Evolutionary conservation across 2,113 vertebrate genomes (phyloP).

Genomic region (Eretmochelys imbricata): DNA sequence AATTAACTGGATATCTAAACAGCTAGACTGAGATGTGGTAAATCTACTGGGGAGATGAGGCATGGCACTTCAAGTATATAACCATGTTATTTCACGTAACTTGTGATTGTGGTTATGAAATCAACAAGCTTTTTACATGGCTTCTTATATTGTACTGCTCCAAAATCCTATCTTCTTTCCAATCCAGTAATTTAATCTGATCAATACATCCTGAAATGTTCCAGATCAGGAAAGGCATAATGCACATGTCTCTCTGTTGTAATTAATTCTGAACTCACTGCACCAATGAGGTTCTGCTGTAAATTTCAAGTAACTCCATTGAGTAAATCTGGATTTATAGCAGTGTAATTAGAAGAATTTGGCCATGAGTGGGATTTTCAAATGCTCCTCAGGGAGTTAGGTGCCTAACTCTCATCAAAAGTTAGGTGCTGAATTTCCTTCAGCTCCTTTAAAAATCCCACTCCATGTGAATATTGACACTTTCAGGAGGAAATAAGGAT

Average conservation of each 20-base stretch:
- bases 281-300: neutral
- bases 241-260: neutral
- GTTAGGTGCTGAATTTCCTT: constrained; percentile 9
- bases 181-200: constrained; percentile 1
- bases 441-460: neutral
- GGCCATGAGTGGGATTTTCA: neutral
- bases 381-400: neutral
- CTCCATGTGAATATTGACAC: neutral
- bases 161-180: constrained; percentile 24
- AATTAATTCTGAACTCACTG: constrained; percentile 9
- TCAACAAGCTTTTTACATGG: neutral
- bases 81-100: neutral
- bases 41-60: neutral
- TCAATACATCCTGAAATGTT: neutral
- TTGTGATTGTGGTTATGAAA: neutral
- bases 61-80: neutral
- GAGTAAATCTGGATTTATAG: neutral
- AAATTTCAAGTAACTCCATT: neutral
- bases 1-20: neutral
- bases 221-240: neutral
- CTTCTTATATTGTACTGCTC: neutral
- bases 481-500: neutral
- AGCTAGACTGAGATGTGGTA: neutral
- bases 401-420: neutral
- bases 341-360: neutral